Percentiles rank a stretch among this genome's conserved stretches.
These are phyloP conservation scores for Mimachlamys varia DNA, from an alignment of 2,888 invertebrate species.

Conservation along the genomic window DNA sequence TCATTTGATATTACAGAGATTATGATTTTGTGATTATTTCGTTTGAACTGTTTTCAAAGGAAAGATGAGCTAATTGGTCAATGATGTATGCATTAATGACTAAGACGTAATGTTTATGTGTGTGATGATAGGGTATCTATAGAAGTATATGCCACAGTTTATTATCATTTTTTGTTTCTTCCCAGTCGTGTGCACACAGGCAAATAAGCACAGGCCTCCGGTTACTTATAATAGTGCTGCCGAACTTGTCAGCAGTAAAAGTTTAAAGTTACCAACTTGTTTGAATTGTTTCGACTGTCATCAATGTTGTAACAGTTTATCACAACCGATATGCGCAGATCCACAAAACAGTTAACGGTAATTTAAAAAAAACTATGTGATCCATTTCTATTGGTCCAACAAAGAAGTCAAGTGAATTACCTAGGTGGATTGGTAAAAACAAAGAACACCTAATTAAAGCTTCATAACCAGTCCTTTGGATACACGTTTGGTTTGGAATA, in stretches of 20 bases:
- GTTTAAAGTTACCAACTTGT: slow-evolving; percentile 25
- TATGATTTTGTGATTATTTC: neutral
- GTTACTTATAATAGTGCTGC: neutral
- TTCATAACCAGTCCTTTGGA: neutral
- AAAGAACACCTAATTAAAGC: neutral
- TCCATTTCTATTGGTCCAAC: slow-evolving; percentile 4
- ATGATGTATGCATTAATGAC: neutral
- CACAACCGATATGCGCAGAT: slow-evolving; percentile 5
- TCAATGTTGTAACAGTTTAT: slow-evolving; percentile 25
- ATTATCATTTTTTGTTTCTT: neutral
- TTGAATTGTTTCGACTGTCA: neutral
- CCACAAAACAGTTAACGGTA: neutral
- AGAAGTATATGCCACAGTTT: neutral
- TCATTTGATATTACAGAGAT: neutral
- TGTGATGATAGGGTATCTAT: slow-evolving; percentile 6
- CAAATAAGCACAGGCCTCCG: neutral
- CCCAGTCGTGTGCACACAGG: neutral
- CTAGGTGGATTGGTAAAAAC: neutral
- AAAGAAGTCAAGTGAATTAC: neutral
- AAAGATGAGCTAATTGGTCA: neutral
- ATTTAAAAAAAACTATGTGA: neutral
- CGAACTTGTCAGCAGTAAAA: slow-evolving; percentile 12
- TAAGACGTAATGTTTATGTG: neutral
- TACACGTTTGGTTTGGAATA: neutral
- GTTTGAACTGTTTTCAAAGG: neutral